Evolutionary conservation across 2,113 vertebrate genomes (phyloP).

Genomic region (Nycticorax nycticorax): DNA sequence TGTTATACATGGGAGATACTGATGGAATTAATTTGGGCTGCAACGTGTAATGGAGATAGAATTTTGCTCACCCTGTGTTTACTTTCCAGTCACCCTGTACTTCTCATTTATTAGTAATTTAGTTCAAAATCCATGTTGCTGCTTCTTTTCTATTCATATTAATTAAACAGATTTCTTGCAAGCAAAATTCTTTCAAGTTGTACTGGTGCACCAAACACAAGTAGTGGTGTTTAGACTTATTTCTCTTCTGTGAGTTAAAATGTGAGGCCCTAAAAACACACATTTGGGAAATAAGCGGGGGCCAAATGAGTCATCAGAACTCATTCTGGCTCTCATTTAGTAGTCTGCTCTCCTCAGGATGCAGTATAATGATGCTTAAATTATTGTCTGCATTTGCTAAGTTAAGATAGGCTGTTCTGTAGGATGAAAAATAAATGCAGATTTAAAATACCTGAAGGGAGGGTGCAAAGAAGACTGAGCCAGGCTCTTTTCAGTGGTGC

Average conservation of each 20-base stretch:
- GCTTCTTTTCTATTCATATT: neutral
- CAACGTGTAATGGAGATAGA: neutral
- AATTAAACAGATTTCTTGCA: neutral
- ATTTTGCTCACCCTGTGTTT: neutral
- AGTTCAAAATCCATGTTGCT: neutral
- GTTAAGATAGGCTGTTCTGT: neutral
- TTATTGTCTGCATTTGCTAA: neutral
- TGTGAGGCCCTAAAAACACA: neutral
- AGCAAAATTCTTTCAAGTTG: neutral
- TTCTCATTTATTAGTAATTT: constrained; percentile 7
- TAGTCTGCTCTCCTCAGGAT: neutral
- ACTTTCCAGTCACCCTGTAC: neutral
- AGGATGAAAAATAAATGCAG: neutral
- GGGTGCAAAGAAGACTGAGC: too few species aligned
- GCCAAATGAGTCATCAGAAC: constrained; percentile 1
- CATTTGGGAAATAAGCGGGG: neutral
- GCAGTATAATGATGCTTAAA: neutral
- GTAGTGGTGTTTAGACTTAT: neutral
- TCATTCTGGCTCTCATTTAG: neutral
- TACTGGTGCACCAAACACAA: too few species aligned
- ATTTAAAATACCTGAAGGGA: neutral
- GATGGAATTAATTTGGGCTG: constrained; percentile 1
- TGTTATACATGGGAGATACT: neutral
- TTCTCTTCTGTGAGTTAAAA: neutral
- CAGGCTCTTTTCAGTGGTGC: too few species aligned